A percentile compares a stretch with the other conserved stretches of the same genome.
These are phyloP conservation scores for Spodoptera exigua DNA, from an alignment of 2,888 invertebrate genomes.

Conservation along the genomic window DNA sequence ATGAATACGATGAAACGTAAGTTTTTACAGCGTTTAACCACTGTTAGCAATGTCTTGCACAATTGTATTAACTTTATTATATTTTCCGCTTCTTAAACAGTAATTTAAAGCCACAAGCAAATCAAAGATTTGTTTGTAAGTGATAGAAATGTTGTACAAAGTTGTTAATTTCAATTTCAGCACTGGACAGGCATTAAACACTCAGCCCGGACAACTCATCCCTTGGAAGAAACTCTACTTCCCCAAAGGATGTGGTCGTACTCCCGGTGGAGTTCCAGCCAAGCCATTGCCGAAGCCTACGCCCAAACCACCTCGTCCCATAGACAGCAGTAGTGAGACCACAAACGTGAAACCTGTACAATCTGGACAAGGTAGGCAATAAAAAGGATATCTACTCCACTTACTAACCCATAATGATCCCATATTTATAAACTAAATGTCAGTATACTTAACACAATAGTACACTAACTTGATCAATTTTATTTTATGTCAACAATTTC, in stretches of 20 bases:
- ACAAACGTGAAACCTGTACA: constrained; percentile 78
- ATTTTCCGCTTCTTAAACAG: constrained; percentile 6
- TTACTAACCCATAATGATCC: too few relatives aligned
- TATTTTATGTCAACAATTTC: too few relatives aligned
- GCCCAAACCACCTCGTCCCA: constrained; percentile 68
- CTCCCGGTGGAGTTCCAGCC: constrained; percentile 81
- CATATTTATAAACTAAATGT: too few relatives aligned
- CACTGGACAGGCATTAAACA: constrained; percentile 65
- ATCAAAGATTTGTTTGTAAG: constrained; percentile 1
- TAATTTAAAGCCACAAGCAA: constrained; percentile 12
- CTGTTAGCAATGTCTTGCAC: constrained; percentile 6
- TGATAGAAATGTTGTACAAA: background rate
- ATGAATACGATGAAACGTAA: constrained; percentile 83
- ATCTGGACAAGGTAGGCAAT: constrained; percentile 65
- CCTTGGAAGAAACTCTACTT: constrained; percentile 92
- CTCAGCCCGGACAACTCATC: constrained; percentile 86
- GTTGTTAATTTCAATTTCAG: constrained; percentile 50
- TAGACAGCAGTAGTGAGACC: constrained; percentile 80
- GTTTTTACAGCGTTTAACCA: constrained; percentile 41
- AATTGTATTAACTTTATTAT: constrained; percentile 1
- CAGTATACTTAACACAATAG: too few relatives aligned
- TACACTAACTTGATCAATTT: constrained; percentile 15
- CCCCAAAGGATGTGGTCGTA: constrained; percentile 92
- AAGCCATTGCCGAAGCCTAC: constrained; percentile 75
- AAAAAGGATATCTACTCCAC: background rate